A percentile compares a stretch with the other conserved stretches of the same genome.
Conservation (phyloP, 2,797 vertebrate genomes). For the Arremon brunneinucha region DNA sequence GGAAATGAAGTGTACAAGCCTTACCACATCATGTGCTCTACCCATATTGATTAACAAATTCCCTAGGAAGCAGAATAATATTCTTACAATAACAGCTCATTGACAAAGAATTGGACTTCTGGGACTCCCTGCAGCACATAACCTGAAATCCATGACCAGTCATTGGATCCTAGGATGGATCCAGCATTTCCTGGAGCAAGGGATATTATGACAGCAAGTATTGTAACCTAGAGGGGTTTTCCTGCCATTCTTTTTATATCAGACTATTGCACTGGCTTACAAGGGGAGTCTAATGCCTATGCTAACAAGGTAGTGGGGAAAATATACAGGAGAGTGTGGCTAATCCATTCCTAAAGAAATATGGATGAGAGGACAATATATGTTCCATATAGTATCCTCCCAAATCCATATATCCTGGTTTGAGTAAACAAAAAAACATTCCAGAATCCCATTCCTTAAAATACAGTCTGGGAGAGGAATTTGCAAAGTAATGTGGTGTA, state of each 20-base stretch:
- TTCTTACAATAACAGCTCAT: neutral
- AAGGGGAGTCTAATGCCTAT: neutral
- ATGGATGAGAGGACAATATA: neutral
- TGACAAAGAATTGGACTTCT: neutral
- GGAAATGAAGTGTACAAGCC: neutral
- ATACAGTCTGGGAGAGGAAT: neutral
- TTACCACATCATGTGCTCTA: neutral
- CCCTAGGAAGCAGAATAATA: neutral
- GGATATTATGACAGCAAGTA: rapidly evolving
- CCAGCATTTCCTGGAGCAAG: neutral
- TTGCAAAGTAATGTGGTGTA: neutral
- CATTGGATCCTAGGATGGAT: neutral
- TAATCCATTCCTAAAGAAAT: neutral
- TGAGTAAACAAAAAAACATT: neutral
- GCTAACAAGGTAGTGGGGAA: neutral
- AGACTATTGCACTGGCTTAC: neutral
- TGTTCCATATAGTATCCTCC: neutral
- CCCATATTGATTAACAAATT: neutral
- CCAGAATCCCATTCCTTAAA: neutral
- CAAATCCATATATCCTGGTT: neutral
- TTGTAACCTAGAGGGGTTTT: neutral
- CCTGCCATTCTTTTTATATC: neutral
- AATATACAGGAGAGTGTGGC: neutral
- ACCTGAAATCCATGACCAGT: neutral
- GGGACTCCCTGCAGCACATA: neutral